These are phyloP conservation scores for Aelia acuminata DNA, from an alignment of 2,888 invertebrate species.

Conservation along the genomic window DNA sequence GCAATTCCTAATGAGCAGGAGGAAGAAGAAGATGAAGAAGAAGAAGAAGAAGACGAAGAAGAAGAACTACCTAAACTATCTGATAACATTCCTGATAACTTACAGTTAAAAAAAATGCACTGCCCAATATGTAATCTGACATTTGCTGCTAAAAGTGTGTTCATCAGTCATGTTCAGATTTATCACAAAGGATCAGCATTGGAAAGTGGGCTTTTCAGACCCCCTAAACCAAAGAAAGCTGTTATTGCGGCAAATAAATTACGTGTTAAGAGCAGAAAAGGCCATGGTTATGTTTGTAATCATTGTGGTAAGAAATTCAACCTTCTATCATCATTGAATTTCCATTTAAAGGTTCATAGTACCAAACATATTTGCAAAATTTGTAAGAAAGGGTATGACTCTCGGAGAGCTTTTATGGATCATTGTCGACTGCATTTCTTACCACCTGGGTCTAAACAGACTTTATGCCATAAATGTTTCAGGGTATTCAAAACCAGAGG, in stretches of 20 bases:
- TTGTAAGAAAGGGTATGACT: conserved; percentile 63
- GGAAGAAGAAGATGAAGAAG: conserved; percentile 27
- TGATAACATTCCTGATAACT: background rate
- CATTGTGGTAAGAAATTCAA: conserved; percentile 64
- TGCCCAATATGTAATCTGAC: conserved; percentile 59
- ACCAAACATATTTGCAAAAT: conserved; percentile 64
- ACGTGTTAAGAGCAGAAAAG: conserved; percentile 36
- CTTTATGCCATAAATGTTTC: conserved; percentile 65
- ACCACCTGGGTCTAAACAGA: conserved; percentile 62
- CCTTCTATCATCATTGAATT: conserved; percentile 61
- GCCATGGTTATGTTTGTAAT: conserved; percentile 59
- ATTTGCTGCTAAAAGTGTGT: conserved; percentile 55
- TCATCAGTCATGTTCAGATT: conserved; percentile 56
- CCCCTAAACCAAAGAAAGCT: conserved; percentile 37
- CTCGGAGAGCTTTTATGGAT: conserved; percentile 63
- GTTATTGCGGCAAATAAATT: conserved; percentile 16
- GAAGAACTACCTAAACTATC: background rate
- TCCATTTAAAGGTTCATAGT: conserved; percentile 60
- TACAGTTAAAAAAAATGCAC: conserved; percentile 5
- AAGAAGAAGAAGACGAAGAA: conserved; percentile 21
- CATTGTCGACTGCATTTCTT: conserved; percentile 65
- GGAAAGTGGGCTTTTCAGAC: conserved; percentile 32
- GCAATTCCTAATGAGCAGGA: background rate
- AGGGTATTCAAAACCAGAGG: conserved; percentile 63
- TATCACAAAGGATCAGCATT: conserved; percentile 56